Percentiles rank a stretch among this genome's conserved stretches.
phyloP scores from a whole-genome alignment of 2,113 vertebrate genomes.

The Pseudopipra pipra region DNA sequence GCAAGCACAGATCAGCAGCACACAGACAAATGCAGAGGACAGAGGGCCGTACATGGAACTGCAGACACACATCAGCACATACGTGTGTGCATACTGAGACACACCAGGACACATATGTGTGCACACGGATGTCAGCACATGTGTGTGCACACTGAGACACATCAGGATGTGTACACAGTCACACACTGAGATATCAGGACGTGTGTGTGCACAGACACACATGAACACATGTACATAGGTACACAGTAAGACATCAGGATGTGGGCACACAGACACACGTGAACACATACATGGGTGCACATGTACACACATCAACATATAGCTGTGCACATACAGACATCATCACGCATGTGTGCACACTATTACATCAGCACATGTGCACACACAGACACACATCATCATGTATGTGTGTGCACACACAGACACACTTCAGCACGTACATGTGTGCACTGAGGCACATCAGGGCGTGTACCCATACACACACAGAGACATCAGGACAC shows the following conservation, averaged over 20 bases:
- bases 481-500: too few species aligned
- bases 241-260: background rate
- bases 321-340: background rate
- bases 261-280: background rate
- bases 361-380: background rate
- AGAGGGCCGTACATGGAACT: rapidly evolving
- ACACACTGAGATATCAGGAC: too few species aligned
- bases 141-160: background rate
- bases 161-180: too few species aligned
- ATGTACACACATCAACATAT: background rate
- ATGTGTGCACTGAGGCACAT: too few species aligned
- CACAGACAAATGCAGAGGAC: rapidly evolving
- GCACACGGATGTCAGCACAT: too few species aligned
- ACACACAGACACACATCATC: background rate
- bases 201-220: background rate
- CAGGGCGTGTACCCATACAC: background rate
- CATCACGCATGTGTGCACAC: background rate
- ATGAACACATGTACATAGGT: too few species aligned
- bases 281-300: background rate
- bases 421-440: background rate
- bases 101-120: rapidly evolving
- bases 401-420: background rate
- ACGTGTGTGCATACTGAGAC: rapidly evolving
- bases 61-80: background rate
- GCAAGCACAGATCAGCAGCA: background rate